Base-by-base conservation (phyloP, 2,888 invertebrate species). In the Drosophila kanekoi region DNA sequence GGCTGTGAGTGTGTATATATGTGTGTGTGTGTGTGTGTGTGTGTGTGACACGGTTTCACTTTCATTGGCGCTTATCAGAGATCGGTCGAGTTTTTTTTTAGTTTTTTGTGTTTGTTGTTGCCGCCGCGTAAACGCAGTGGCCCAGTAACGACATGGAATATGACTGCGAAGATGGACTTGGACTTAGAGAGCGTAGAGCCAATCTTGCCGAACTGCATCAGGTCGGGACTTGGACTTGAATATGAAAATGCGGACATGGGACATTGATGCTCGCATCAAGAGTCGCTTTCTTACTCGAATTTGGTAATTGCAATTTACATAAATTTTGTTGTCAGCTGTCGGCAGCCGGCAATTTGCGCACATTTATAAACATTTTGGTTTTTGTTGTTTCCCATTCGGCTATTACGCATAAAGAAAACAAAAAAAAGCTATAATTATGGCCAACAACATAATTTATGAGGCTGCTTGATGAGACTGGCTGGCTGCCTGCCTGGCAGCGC, bases 231-330 rank as follows among this genome's bases (percentile, higher is more conserved):
- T 23, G 23, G 5, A 23, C 14, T 37, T 18, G 62, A 35, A 47
- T 13, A 41, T 4, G 61, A 35, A 41, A 14, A 43, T n/a, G 54
- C 8, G 49, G 35, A 56, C 44, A 54, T 20, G 11, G 37, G 16
- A 48, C 57, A 57, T 38, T 23, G 28, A 28, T 28, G 43, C 33
- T 11, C 32, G 32, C 51, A 37, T 43, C 43, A 41, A 38, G 32
- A 23, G 41, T 53, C 54, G 70, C 65, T 71, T 71, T 70, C 78
- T 66, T 74, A 57, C 65, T 60, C 66, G 70, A 44, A 73, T 73
- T 77, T 63, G 73, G 76, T 71, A 66, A 81, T 81, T 81, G 79
- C 76, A 79, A 79, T 79, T 79, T 82, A 72, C 79, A 79, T 79
- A 82, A 69, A 79, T 82, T 78, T 76, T 53, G 53, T 69, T 78